Evolutionary conservation across 2,113 vertebrate species (phyloP).

Genomic region (Perccottus glenii): DNA sequence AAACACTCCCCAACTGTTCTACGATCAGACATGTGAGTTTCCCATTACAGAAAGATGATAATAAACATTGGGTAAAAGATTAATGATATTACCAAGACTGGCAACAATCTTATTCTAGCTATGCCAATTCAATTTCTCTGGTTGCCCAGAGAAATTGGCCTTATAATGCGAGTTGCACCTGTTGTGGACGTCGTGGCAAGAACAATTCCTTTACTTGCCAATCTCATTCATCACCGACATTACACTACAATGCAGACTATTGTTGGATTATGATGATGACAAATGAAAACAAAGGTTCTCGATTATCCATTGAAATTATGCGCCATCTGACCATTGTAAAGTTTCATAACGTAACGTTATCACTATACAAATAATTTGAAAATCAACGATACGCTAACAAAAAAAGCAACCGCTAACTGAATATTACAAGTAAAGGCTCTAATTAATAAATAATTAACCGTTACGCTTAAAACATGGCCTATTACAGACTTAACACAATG

Average conservation of each 20-base stretch:
- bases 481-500: not conserved
- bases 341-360: no score
- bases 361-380: no score
- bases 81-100: no score
- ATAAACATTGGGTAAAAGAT: not conserved
- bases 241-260: not conserved
- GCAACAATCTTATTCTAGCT: no score
- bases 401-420: no score
- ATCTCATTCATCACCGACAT: not conserved
- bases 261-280: not conserved
- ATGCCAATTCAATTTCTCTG: no score
- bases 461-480: no score
- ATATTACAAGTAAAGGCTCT: no score
- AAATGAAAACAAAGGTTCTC: not conserved
- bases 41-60: not conserved
- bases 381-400: no score
- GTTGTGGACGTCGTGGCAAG: constrained; percentile 22
- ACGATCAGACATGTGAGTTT: not conserved
- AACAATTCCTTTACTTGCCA: not conserved
- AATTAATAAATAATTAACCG: no score
- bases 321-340: no score
- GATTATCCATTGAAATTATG: not conserved
- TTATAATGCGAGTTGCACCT: constrained; percentile 10
- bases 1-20: constrained; percentile 33
- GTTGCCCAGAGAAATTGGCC: not conserved